Conservation (phyloP, 2,113 vertebrate species). For the Spheniscus mendiculus region DNA sequence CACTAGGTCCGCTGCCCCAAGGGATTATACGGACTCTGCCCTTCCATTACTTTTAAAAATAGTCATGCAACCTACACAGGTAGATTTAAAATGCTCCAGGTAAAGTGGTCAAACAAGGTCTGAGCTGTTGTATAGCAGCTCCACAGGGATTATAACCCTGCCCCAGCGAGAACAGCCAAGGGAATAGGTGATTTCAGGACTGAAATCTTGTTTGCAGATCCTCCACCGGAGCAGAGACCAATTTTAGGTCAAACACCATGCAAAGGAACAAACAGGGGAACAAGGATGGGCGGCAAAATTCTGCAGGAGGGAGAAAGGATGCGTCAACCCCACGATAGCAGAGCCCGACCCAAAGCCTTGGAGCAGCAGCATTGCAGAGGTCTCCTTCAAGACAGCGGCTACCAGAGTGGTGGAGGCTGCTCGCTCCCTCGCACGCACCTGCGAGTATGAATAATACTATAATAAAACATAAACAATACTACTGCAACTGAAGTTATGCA, state of each 20-base stretch:
- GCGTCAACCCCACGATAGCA: accelerated
- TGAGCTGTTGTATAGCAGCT: neutral
- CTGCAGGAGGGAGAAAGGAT: neutral
- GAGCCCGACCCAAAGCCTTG: neutral
- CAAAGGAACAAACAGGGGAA: neutral
- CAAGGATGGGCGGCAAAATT: neutral
- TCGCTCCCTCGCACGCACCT: neutral
- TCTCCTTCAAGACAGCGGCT: too few relatives aligned
- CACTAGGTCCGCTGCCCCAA: neutral
- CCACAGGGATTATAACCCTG: neutral
- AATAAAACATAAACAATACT: accelerated
- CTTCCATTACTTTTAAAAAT: neutral
- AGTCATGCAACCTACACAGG: too few relatives aligned
- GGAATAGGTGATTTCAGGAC: neutral
- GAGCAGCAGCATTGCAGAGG: neutral
- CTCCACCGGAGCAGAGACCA: neutral
- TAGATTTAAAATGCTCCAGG: neutral
- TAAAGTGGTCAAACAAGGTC: neutral
- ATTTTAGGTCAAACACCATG: accelerated
- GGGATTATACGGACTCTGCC: neutral
- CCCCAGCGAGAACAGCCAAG: neutral
- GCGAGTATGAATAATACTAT: accelerated
- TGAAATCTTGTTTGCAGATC: neutral
- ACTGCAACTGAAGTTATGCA: too few relatives aligned
- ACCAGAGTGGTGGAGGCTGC: neutral